These are phyloP conservation scores for Campopleginae sp. DNA, from an alignment of 2,888 invertebrate species.

Conservation along the genomic window DNA sequence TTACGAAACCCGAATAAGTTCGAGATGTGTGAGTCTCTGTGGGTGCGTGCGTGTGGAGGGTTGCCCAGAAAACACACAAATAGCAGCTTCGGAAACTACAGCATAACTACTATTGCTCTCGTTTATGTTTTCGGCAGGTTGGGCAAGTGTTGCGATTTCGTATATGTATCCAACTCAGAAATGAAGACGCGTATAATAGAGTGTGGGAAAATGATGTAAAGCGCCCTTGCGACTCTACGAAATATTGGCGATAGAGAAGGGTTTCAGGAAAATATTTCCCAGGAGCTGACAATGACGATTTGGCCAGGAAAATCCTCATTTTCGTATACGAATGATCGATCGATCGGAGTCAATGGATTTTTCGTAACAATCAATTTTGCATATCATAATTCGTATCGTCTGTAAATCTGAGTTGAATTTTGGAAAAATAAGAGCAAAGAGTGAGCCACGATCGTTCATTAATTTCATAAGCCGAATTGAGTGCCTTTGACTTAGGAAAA, in stretches of 20 bases:
- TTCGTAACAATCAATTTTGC: not conserved
- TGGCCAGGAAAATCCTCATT: not conserved
- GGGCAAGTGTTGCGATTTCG: conserved; percentile 78
- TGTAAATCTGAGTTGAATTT: not conserved
- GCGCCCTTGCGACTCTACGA: conserved; percentile 65
- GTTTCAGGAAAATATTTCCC: conserved; percentile 21
- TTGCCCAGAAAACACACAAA: conserved; percentile 41
- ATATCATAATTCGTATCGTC: not conserved
- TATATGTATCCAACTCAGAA: conserved; percentile 70
- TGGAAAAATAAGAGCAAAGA: not conserved
- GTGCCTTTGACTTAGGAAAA: not conserved
- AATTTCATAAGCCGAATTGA: not conserved
- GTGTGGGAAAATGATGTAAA: conserved; percentile 80
- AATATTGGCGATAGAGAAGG: conserved; percentile 4
- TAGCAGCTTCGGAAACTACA: conserved; percentile 26
- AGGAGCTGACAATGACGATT: not conserved
- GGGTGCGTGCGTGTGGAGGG: conserved; percentile 34
- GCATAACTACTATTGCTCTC: conserved; percentile 49
- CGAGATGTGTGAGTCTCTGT: not conserved
- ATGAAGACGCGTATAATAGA: not conserved
- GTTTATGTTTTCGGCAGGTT: conserved; percentile 69
- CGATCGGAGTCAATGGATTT: not conserved
- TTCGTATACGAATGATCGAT: not conserved
- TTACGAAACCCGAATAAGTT: conserved; percentile 28
- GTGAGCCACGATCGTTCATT: not conserved